These are phyloP conservation scores for Helarctos malayanus DNA, from an alignment of 2,797 vertebrate genomes.

Conservation along the genomic window DNA sequence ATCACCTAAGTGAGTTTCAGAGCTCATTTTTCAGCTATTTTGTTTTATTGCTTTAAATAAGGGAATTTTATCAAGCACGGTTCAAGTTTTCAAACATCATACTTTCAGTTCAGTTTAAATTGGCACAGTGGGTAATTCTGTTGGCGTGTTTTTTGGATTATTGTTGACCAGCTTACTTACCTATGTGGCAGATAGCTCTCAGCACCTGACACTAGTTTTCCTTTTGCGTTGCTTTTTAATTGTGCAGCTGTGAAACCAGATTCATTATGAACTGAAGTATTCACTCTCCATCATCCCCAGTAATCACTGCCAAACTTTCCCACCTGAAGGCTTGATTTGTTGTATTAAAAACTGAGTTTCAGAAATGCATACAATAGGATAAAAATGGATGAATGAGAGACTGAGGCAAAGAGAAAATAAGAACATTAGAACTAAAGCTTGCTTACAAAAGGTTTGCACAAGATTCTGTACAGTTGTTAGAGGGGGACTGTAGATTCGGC, in stretches of 20 bases:
- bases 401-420: conserved; percentile 40
- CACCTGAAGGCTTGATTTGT: neutral
- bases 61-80: neutral
- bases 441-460: neutral
- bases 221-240: conserved; percentile 40
- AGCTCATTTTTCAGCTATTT: neutral
- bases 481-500: neutral
- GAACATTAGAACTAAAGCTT: conserved; percentile 30
- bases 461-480: neutral
- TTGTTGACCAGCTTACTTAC: neutral
- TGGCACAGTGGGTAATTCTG: neutral
- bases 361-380: conserved; percentile 23
- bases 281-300: neutral
- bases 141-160: neutral
- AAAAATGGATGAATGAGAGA: conserved; percentile 54
- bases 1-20: conserved; percentile 96
- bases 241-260: neutral
- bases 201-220: neutral
- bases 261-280: neutral
- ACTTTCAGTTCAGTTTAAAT: neutral
- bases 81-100: neutral
- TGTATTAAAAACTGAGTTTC: neutral
- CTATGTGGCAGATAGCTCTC: neutral
- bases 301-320: neutral
- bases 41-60: conserved; percentile 52